phyloP scores from a whole-genome alignment of 2,113 vertebrate species.

The Gambusia holbrooki region DNA sequence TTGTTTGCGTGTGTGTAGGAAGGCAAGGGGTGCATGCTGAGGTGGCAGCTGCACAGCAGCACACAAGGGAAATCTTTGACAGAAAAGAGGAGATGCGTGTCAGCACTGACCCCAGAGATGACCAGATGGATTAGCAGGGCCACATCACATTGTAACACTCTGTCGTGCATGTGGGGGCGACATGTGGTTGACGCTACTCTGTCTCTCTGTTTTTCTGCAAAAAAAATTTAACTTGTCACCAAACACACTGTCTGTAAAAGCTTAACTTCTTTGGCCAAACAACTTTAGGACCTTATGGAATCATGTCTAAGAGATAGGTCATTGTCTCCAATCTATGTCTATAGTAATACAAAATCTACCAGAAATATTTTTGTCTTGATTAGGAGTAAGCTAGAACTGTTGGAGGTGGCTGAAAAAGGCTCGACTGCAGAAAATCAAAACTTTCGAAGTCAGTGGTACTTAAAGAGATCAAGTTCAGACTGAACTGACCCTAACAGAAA shows the following conservation, averaged over 20 bases:
- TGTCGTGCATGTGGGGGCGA: constrained; percentile 22
- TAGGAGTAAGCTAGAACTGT: background rate
- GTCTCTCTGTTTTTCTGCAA: background rate
- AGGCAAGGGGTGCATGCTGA: background rate
- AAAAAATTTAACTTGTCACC: constrained; percentile 16
- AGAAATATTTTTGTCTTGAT: background rate
- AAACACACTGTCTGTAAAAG: constrained; percentile 8
- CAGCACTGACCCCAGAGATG: constrained; percentile 61
- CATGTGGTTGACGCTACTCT: constrained; percentile 15
- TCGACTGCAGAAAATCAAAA: background rate
- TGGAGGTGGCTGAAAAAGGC: background rate
- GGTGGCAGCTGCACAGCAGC: constrained; percentile 56
- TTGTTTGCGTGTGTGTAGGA: constrained; percentile 6
- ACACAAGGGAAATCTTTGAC: constrained; percentile 70
- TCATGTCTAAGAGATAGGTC: background rate
- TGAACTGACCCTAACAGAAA: too few species aligned
- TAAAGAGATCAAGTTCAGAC: background rate
- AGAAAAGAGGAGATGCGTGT: constrained; percentile 60
- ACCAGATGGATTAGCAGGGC: constrained; percentile 61
- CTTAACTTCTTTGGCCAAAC: constrained; percentile 14
- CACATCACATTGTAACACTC: constrained; percentile 29
- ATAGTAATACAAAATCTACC: background rate
- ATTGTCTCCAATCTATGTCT: background rate
- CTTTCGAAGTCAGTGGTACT: background rate
- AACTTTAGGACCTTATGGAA: constrained; percentile 1